Conservation (phyloP, 2,888 invertebrate species). For the Agrilus biguttatus region DNA sequence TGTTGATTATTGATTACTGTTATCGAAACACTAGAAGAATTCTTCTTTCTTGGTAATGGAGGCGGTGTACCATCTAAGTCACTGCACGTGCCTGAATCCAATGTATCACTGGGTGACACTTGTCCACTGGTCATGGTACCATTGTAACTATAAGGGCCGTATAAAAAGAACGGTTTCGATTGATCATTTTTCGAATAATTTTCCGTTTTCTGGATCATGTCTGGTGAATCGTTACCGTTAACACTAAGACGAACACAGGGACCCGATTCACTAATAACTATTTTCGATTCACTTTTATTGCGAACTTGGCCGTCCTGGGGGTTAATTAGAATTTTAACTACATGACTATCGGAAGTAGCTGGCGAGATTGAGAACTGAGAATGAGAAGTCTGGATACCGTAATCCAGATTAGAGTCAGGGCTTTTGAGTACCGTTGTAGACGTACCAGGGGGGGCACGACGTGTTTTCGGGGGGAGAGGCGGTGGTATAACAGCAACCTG, state of each 20-base stretch:
- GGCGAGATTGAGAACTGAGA: constrained; percentile 8
- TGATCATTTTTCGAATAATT: constrained; percentile 13
- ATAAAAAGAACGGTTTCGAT: constrained; percentile 37
- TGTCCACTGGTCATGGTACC: constrained; percentile 63
- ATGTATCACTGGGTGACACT: constrained; percentile 67
- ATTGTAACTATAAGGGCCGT: constrained; percentile 40
- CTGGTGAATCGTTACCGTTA: constrained; percentile 20
- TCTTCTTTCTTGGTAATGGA: constrained; percentile 52
- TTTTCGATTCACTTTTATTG: constrained; percentile 19
- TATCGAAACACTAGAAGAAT: constrained; percentile 34
- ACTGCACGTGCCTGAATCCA: constrained; percentile 76
- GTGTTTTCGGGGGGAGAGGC: constrained; percentile 42
- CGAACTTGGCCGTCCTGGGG: constrained; percentile 31
- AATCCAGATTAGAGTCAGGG: constrained; percentile 21
- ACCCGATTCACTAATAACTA: constrained; percentile 32
- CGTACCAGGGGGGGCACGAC: constrained; percentile 20
- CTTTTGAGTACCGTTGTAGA: constrained; percentile 36
- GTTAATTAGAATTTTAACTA: constrained; percentile 58
- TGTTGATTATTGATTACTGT: constrained; percentile 41
- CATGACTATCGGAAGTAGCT: constrained; percentile 30
- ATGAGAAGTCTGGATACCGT: constrained; percentile 3
- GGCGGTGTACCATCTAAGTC: constrained; percentile 64
- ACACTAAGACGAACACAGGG: constrained; percentile 48
- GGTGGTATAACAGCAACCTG: constrained; percentile 39
- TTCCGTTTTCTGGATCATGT: constrained; percentile 35